phyloP scores from a whole-genome alignment of 2,888 invertebrate species.

The Mimumesa dahlbomi region DNA sequence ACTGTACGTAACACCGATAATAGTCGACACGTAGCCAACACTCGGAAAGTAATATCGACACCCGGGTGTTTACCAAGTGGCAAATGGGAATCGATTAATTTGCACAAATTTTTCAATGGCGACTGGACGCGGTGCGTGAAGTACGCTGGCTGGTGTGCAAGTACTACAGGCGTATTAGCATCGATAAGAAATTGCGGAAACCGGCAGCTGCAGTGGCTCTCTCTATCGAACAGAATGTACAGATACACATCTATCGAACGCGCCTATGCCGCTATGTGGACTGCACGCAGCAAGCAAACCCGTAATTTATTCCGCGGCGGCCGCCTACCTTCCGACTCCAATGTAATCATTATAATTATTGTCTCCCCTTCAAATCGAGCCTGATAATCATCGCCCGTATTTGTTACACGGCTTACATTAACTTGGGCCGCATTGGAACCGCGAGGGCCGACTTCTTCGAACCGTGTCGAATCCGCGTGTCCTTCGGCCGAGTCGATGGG shows the following conservation, averaged over 20 bases:
- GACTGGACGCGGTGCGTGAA: too few species aligned
- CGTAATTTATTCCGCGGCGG: conserved; percentile 77
- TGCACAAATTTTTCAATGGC: too few species aligned
- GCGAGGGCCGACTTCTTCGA: conserved; percentile 36
- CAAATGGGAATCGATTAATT: too few species aligned
- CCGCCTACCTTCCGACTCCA: conserved; percentile 75
- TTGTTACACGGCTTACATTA: conserved; percentile 61
- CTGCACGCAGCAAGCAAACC: conserved; percentile 75
- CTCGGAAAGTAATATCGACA: too few species aligned
- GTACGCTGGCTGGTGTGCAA: too few species aligned
- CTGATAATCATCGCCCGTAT: conserved; percentile 76
- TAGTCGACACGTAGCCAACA: too few species aligned
- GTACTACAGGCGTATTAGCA: conserved; percentile 42
- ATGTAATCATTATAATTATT: conserved; percentile 79
- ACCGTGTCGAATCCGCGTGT: conserved; percentile 31
- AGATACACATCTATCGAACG: conserved; percentile 78
- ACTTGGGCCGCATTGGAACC: conserved; percentile 23
- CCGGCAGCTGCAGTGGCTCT: conserved; percentile 72
- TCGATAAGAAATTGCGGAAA: conserved; percentile 73
- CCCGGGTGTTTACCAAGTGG: too few species aligned
- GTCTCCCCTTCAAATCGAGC: conserved; percentile 75
- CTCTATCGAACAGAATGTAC: conserved; percentile 70
- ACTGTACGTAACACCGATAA: too few species aligned
- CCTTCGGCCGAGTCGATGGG: too few species aligned
- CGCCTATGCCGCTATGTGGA: conserved; percentile 75